phyloP scores from a whole-genome alignment of 2,888 invertebrate species.

The Coleophora flavipennella region DNA sequence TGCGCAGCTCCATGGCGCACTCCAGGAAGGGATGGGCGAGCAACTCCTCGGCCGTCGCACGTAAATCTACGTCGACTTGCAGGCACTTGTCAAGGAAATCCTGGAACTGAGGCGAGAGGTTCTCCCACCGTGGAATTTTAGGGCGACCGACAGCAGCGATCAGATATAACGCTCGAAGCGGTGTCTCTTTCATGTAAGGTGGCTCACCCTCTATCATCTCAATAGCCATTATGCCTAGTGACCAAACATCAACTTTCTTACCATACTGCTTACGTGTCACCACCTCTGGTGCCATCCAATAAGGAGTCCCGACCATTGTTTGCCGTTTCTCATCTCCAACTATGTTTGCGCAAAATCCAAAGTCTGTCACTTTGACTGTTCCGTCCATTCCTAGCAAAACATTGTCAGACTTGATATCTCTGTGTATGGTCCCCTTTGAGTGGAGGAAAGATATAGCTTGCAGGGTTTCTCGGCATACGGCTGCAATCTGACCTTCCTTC shows the following conservation, averaged over 20 bases:
- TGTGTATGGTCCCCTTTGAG: conserved; percentile 90
- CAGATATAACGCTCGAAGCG: conserved; percentile 91
- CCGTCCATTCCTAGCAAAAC: conserved; percentile 95
- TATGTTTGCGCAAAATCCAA: conserved; percentile 98
- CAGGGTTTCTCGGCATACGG: conserved; percentile 88
- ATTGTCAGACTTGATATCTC: conserved; percentile 98
- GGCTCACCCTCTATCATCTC: conserved; percentile 96
- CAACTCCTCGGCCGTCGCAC: conserved; percentile 84
- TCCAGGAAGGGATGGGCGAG: conserved; percentile 85
- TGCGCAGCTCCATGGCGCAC: conserved; percentile 84
- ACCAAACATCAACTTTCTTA: conserved; percentile 95
- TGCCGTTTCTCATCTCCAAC: conserved; percentile 95
- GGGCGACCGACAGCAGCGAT: conserved; percentile 97
- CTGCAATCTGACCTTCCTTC: conserved; percentile 97
- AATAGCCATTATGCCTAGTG: conserved; percentile 98
- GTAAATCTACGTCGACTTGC: conserved; percentile 84
- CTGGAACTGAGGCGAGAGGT: conserved; percentile 82
- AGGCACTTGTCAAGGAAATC: conserved; percentile 91
- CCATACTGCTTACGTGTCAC: conserved; percentile 94
- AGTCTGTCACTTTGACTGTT: conserved; percentile 93
- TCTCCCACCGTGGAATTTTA: conserved; percentile 86
- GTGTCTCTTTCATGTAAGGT: conserved; percentile 96
- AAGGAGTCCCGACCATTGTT: conserved; percentile 98
- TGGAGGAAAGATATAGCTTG: conserved; percentile 93
- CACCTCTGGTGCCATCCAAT: conserved; percentile 98